Conservation (phyloP, 1,140 invertebrate species). For the Heliothis subflexa region DNA sequence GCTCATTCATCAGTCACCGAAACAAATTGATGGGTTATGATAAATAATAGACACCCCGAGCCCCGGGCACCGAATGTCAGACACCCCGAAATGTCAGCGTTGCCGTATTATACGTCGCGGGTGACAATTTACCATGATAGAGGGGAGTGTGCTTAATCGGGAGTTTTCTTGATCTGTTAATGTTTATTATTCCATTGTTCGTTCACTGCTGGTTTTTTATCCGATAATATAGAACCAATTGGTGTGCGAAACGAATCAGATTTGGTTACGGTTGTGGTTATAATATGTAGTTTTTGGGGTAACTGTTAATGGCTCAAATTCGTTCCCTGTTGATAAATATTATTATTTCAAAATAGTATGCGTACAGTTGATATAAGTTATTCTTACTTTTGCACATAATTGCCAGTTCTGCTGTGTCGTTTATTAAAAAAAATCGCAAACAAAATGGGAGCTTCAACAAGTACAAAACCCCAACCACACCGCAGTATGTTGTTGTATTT, state of each 20-base stretch:
- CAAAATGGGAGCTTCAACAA: constrained; percentile 49
- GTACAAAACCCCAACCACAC: constrained; percentile 41
- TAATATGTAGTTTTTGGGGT: background rate
- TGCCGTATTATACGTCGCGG: constrained; percentile 1
- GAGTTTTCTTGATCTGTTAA: constrained; percentile 11
- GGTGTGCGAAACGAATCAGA: background rate
- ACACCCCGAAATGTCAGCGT: background rate
- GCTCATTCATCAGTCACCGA: constrained; percentile 53
- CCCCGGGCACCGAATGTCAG: background rate
- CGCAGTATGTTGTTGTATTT: constrained; percentile 55
- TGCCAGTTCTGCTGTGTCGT: no score
- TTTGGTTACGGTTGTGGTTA: background rate
- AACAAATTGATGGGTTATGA: constrained; percentile 62
- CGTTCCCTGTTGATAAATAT: background rate
- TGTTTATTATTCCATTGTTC: constrained; percentile 4
- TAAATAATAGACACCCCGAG: constrained; percentile 57
- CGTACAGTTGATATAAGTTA: no score
- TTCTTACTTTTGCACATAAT: no score
- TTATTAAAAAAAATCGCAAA: no score
- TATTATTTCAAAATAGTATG: no score
- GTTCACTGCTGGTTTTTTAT: background rate
- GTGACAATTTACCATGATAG: constrained; percentile 25
- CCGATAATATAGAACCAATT: background rate
- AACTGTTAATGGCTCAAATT: background rate
- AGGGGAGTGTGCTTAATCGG: constrained; percentile 16